Evolutionary conservation across 2,113 vertebrate genomes (phyloP), one percentile per base, ranked within the genome.

Genomic region (Piaya cayana): DNA sequence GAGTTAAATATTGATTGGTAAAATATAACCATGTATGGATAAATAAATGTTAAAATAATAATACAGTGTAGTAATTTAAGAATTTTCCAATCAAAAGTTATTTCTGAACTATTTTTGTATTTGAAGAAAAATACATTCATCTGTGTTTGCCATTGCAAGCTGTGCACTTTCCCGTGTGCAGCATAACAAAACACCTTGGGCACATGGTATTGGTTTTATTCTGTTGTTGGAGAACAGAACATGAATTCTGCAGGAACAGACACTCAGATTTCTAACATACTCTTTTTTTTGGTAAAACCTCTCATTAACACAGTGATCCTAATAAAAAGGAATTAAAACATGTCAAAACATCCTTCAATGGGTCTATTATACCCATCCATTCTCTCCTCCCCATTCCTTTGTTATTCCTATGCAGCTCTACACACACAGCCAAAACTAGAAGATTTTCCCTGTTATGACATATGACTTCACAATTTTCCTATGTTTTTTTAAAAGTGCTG

Each of bases 1-100:
- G 65, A 92, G 62, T 76, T 89, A 89, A 86, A 84, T 91, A 95
- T 69, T 90, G 81, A 84, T 93, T 69, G 58, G 49, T 91, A 69
- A 68, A 92, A 92, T 72, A 91, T 49, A 94, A 94, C 91, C 65
- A 79, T 45, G 11, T 49, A 95, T 6, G 7, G 56, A 71, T 76
- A 49, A 82, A 74, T 84, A 84, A 91, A 95, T 62, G 29, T 53
- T 83, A 64, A 84, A 93, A 88, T 87, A 92, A 88, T 75, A 93
- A 71, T 65, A 87, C 27, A 69, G 2, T 82, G 45, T 30, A 81
- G 32, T 39, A 93, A 86, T 75, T 88, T 64, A 90, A 86, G 55
- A 87, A 13, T 86, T 95, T 95, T 92, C 86, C 60, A 78, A 56
- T 88, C 80, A 71, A n/a, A 96, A 84, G 58, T 36, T 78, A 71